phyloP scores from a whole-genome alignment of 2,113 vertebrate species.

The Saimiri boliviensis region DNA sequence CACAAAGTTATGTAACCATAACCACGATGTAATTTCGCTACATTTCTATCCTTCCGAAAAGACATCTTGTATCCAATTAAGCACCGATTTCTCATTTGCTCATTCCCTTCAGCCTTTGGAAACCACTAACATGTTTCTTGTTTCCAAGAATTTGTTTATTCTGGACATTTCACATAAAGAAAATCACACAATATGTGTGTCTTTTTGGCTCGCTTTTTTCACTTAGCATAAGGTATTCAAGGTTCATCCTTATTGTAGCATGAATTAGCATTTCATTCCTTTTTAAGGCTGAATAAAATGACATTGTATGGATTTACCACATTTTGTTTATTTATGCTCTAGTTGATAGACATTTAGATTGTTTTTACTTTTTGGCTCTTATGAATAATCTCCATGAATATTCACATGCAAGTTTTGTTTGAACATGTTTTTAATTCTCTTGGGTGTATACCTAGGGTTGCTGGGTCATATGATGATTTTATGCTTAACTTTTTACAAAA shows the following conservation, averaged over 20 bases:
- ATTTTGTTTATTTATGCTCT: neutral
- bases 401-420: neutral
- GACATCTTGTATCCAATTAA: neutral
- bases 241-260: neutral
- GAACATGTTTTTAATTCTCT: neutral
- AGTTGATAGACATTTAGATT: neutral
- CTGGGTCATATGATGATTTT: neutral
- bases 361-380: neutral
- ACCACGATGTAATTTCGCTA: neutral
- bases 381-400: neutral
- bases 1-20: too few relatives aligned
- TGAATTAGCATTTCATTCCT: neutral
- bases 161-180: neutral
- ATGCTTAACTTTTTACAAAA: neutral
- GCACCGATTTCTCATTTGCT: neutral
- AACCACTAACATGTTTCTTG: neutral
- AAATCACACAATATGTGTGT: neutral
- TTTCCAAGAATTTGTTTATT: neutral
- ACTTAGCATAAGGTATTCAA: neutral
- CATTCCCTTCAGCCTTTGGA: neutral
- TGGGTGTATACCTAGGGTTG: neutral
- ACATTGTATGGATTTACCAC: neutral
- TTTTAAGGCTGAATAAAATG: constrained; percentile 17
- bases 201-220: neutral
- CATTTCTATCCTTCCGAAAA: neutral